Evolutionary conservation across 92 coral and sea anemone species (phyloP).

Genomic region (Phenganax subtilis): DNA sequence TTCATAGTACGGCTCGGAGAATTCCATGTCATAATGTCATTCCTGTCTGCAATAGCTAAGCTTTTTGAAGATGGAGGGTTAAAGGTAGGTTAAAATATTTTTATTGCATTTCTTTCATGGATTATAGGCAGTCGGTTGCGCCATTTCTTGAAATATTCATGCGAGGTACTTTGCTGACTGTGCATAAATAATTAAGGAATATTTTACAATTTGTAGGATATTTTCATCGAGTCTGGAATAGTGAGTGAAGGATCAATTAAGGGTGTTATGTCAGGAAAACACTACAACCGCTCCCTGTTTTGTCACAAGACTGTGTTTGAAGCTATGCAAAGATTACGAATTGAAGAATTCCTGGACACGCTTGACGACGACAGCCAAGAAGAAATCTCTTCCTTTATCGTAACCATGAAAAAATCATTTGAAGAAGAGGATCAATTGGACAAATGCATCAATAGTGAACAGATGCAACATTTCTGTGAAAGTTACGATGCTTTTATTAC

Average conservation of each 20-base stretch:
- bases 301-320: neutral
- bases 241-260: neutral
- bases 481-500: constrained; percentile 35
- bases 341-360: neutral
- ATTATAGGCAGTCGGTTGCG: neutral
- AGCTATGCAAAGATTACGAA: neutral
- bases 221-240: neutral
- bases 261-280: neutral
- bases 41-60: neutral
- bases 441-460: neutral
- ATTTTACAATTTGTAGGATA: no score
- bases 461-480: constrained; percentile 9
- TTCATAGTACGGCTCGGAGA: neutral
- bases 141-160: neutral
- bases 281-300: neutral
- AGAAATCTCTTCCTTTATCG: neutral
- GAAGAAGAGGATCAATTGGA: neutral
- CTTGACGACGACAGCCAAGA: neutral
- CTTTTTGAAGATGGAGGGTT: neutral
- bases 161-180: no score
- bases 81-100: neutral
- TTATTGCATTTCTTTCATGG: no score
- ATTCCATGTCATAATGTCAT: neutral
- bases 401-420: neutral
- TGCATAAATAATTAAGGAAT: no score